These are phyloP conservation scores for Synergus umbraculus DNA, from an alignment of 2,888 invertebrate species.

Conservation along the genomic window DNA sequence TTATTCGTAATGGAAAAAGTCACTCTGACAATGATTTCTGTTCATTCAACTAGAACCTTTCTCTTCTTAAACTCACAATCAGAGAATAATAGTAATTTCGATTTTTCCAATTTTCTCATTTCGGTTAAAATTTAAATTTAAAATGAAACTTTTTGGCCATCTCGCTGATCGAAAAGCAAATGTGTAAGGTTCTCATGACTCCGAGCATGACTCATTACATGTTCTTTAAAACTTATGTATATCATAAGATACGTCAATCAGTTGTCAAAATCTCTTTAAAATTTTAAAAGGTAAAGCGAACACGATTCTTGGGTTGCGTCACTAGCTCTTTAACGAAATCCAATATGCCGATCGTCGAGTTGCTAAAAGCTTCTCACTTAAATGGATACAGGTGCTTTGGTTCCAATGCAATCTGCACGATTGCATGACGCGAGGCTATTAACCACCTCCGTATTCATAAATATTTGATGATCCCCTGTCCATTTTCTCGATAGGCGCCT, in stretches of 20 bases:
- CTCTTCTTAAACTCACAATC: background rate
- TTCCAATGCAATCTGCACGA: slow-evolving; percentile 59
- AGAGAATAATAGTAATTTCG: background rate
- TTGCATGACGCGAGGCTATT: slow-evolving; percentile 66
- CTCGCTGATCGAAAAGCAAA: background rate
- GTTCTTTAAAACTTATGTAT: background rate
- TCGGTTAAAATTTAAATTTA: too few species aligned
- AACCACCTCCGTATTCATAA: slow-evolving; percentile 67
- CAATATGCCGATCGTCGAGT: slow-evolving; percentile 49
- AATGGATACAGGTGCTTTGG: slow-evolving; percentile 59
- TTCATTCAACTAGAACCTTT: background rate
- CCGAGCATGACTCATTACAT: background rate
- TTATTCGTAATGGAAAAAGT: background rate
- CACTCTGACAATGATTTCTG: background rate
- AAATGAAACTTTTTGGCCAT: background rate
- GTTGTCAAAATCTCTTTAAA: slow-evolving; percentile 10
- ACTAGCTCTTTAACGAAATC: slow-evolving; percentile 44
- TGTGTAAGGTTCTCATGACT: too few species aligned
- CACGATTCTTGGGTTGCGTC: slow-evolving; percentile 25
- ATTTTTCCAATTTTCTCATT: background rate
- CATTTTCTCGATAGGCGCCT: slow-evolving; percentile 10
- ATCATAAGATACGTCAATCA: slow-evolving; percentile 31
- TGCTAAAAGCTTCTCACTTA: slow-evolving; percentile 57
- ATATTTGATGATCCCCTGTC: slow-evolving; percentile 67
- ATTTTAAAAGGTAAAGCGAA: slow-evolving; percentile 14